Base-by-base conservation (phyloP, 2,113 vertebrate genomes). In the Okapia johnstoni region DNA sequence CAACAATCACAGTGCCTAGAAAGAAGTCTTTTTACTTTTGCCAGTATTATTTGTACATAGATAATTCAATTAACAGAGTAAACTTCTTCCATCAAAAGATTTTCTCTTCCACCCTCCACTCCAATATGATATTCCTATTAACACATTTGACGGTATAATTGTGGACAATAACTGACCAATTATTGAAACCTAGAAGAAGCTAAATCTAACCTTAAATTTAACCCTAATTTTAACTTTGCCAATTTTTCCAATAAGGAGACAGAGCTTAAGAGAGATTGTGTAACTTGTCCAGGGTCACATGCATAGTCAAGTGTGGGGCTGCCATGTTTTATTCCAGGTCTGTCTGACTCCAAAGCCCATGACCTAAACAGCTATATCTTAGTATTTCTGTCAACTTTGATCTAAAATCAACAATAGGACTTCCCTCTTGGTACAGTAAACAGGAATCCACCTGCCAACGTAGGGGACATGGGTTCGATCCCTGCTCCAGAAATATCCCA, bases 221-320 rank as follows among this genome's bases (percentile, higher is more conserved):
- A 83, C 14, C 36, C 36, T 70, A 77, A 80, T 19, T 92, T 57
- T 70, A 93, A 90, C 2, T 86, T 73, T 81, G 28, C 79, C 52
- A 86, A 8, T 52, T 88, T 97, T 96, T 60, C 83, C 30, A 76
- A 28, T 46, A 88, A 86, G n/a, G 33, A 97, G 36, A 50, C 36
- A 63, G 88, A 86, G 5, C 1, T 9, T 86, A 60, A 95, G 52
- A 84, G 46, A 88, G 23, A 77, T 91, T 81, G 50, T 85, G 5
- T 70, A 55, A 61, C 13, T 40, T 80, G 10, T 70, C 43, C 28
- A 91, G 19, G 8, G 19, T 14, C 16, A 46, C 25, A 60, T 60
- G 21, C 1, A 36, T 2, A 50, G 26, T 52, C 16, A 73, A 19
- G 7, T 25, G 3, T 61, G 26, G 28, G 8, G 21, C 57, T 76